These are phyloP conservation scores for Zosterops hypoxanthus DNA, from an alignment of 2,113 vertebrate species.

Conservation along the genomic window DNA sequence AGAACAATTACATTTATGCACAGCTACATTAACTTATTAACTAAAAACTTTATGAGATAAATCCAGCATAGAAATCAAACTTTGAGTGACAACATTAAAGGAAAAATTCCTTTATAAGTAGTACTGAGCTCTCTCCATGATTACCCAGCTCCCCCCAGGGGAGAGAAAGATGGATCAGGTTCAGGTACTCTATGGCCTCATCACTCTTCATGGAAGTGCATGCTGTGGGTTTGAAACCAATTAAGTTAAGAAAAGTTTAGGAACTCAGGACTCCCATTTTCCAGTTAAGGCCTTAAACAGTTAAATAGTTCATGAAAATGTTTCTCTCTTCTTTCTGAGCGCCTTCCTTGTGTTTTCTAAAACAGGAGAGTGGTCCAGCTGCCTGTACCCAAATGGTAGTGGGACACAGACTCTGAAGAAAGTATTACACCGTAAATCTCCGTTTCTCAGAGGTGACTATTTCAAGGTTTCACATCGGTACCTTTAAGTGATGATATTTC, in stretches of 20 bases:
- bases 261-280: neutral
- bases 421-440: neutral
- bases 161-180: neutral
- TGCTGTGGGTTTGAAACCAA: neutral
- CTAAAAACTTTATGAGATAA: neutral
- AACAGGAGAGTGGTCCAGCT: neutral
- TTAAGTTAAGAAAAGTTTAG: neutral
- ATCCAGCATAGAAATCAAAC: neutral
- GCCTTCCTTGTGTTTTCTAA: neutral
- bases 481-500: neutral
- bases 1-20: neutral
- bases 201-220: neutral
- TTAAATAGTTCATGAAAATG: neutral
- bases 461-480: neutral
- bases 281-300: neutral
- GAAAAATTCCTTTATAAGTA: neutral
- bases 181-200: neutral
- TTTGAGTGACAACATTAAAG: neutral
- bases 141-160: neutral
- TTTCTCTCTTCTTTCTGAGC: neutral
- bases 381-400: neutral
- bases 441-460: neutral
- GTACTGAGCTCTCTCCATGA: neutral
- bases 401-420: neutral
- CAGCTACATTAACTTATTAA: neutral